Conservation (phyloP, 2,797 vertebrate genomes). For the Acanthurus tractus region DNA sequence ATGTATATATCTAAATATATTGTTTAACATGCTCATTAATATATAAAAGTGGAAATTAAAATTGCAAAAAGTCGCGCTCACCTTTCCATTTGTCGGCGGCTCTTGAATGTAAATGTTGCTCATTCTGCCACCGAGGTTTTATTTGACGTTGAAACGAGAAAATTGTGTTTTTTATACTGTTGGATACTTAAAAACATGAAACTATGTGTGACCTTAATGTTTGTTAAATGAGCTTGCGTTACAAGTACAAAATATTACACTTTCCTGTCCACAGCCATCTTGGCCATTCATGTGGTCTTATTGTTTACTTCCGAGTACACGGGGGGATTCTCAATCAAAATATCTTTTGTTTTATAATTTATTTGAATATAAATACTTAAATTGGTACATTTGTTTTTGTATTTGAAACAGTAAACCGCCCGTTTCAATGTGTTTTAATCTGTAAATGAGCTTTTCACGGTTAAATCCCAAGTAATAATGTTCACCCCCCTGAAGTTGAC, state of each 20-base stretch:
- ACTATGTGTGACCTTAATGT: neutral
- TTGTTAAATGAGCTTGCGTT: neutral
- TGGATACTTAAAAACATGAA: neutral
- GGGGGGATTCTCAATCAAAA: neutral
- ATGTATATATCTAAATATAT: neutral
- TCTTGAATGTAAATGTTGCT: conserved; percentile 99
- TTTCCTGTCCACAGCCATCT: conserved; percentile 58
- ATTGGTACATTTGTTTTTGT: fast-evolving
- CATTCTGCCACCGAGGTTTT: conserved; percentile 80
- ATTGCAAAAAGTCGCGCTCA: conserved; percentile 62
- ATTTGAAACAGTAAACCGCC: fast-evolving
- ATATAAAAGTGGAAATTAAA: neutral
- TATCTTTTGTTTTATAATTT: fast-evolving
- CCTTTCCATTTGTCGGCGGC: conserved; percentile 96
- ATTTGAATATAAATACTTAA: fast-evolving
- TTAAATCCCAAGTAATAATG: fast-evolving
- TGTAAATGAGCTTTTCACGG: fast-evolving
- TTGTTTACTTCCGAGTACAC: conserved; percentile 59
- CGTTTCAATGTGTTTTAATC: fast-evolving
- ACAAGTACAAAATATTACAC: neutral
- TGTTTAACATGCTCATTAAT: neutral
- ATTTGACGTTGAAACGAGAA: neutral
- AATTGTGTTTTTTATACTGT: neutral
- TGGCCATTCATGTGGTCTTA: conserved; percentile 14
- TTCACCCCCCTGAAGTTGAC: fast-evolving